Evolutionary conservation across 2,113 vertebrate species (phyloP).

Genomic region (Oxyruncus cristatus): DNA sequence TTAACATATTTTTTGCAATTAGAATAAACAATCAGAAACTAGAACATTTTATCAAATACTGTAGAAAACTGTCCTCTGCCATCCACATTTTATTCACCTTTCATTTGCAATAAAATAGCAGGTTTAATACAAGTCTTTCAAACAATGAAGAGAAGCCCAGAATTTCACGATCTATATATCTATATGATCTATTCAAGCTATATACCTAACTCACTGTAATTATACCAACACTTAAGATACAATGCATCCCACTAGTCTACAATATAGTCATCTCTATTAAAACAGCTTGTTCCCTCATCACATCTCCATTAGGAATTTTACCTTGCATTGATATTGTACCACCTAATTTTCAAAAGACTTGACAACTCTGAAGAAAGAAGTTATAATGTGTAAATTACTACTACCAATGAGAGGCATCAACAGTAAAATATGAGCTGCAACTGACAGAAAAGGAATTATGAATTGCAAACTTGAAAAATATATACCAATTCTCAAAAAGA

Average conservation of each 20-base stretch:
- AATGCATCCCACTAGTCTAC: background rate
- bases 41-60: background rate
- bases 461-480: background rate
- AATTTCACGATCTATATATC: background rate
- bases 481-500: background rate
- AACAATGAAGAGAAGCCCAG: background rate
- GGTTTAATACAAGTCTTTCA: background rate
- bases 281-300: background rate
- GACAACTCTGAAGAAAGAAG: background rate
- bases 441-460: background rate
- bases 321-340: background rate
- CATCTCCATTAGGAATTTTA: background rate
- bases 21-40: background rate
- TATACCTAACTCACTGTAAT: background rate
- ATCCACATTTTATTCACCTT: background rate
- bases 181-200: too few relatives aligned
- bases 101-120: background rate
- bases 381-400: background rate
- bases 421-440: background rate
- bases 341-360: background rate
- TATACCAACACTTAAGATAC: background rate
- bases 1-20: background rate
- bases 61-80: background rate
- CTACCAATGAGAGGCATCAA: background rate
- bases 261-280: background rate